phyloP scores from a whole-genome alignment of 2,797 vertebrate genomes.

The Muraenolepis orangiensis region DNA sequence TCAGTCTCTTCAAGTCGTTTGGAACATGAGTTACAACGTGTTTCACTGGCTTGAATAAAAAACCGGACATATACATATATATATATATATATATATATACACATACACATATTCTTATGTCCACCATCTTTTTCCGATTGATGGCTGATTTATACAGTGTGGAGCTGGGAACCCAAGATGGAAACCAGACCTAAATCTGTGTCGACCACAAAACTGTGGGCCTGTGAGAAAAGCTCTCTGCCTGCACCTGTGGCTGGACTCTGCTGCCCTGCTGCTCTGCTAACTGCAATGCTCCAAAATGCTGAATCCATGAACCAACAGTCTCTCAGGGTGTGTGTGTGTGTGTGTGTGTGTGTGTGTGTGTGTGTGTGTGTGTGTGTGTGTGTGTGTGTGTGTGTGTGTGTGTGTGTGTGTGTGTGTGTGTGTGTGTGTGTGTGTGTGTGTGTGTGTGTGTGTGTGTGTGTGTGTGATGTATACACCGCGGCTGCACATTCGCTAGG shows the following conservation, averaged over 20 bases:
- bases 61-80: background rate
- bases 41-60: background rate
- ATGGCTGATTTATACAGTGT: conserved; percentile 30
- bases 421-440: conserved; percentile 31
- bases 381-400: conserved; percentile 18
- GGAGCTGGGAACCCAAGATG: conserved; percentile 23
- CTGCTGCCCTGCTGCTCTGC: conserved; percentile 17
- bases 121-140: background rate
- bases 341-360: conserved; percentile 24
- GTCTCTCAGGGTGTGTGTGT: conserved; percentile 40
- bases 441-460: no score
- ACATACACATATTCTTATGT: background rate
- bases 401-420: conserved; percentile 9
- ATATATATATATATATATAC: background rate
- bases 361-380: no score
- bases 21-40: background rate
- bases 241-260: conserved; percentile 51
- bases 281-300: conserved; percentile 29
- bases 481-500: conserved; percentile 38
- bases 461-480: conserved; percentile 43
- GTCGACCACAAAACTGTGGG: conserved; percentile 16
- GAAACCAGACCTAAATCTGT: conserved; percentile 14
- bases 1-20: background rate
- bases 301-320: conserved; percentile 36
- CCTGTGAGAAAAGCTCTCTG: conserved; percentile 4